phyloP scores from a whole-genome alignment of 2,113 vertebrate genomes.

The Melanostigma gelatinosum region DNA sequence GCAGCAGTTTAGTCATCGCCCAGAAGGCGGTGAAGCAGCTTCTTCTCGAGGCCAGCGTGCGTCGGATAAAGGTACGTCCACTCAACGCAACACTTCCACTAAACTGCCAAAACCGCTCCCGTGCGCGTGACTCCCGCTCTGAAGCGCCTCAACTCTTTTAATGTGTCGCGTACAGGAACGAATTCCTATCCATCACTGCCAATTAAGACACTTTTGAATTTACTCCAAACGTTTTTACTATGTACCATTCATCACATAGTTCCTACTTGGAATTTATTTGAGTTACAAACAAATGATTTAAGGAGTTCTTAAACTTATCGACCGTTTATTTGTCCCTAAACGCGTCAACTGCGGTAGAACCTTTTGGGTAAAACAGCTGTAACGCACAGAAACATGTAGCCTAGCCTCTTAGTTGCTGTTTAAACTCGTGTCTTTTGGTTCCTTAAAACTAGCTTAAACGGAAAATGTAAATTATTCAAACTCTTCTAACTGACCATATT shows the following conservation, averaged over 20 bases:
- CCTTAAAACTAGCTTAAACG: background rate
- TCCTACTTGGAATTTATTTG: background rate
- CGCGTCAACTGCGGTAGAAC: too few species aligned
- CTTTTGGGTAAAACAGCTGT: too few species aligned
- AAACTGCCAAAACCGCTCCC: background rate
- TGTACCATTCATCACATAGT: background rate
- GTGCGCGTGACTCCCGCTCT: conserved; percentile 13
- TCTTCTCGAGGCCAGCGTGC: conserved; percentile 72
- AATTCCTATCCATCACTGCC: too few species aligned
- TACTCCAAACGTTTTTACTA: background rate
- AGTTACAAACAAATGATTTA: background rate
- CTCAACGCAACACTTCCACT: background rate
- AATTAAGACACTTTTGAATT: too few species aligned
- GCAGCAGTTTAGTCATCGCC: conserved; percentile 65
- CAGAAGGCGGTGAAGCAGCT: conserved; percentile 75
- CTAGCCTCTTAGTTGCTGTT: background rate
- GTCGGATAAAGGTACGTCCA: conserved; percentile 60
- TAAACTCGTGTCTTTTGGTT: background rate
- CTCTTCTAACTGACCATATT: background rate
- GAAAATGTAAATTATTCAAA: background rate
- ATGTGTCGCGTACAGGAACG: background rate
- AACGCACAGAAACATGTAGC: too few species aligned
- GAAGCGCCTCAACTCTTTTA: background rate
- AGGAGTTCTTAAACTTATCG: background rate
- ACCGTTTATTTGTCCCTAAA: background rate